Evolutionary conservation across 2,797 vertebrate species (phyloP).

Genomic region (Lates japonicus): DNA sequence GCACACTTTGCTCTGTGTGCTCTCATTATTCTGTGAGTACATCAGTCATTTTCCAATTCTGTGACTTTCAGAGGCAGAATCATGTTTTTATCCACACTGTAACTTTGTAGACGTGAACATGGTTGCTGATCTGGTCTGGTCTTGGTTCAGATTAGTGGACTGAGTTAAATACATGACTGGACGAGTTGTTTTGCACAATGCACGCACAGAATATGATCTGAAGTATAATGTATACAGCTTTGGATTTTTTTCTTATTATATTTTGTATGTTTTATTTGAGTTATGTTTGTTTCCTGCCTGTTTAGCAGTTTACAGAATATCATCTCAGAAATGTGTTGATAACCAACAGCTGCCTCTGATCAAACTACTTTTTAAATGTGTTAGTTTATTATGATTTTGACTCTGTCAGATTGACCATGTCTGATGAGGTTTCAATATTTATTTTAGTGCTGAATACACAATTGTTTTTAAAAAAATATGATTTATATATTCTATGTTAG

Average conservation of each 20-base stretch:
- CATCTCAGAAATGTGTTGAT: neutral
- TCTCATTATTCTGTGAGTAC: conserved; percentile 44
- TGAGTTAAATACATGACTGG: neutral
- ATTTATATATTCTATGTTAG: too few relatives aligned
- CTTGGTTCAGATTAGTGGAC: neutral
- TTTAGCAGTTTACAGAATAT: neutral
- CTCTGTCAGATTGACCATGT: neutral
- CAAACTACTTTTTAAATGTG: neutral
- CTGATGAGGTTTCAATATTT: conserved; percentile 3
- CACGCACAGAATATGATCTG: neutral
- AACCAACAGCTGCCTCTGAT: neutral
- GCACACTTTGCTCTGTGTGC: neutral
- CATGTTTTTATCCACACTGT: neutral
- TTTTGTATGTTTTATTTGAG: neutral
- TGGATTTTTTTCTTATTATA: too few relatives aligned
- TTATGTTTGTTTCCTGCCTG: neutral
- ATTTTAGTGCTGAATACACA: conserved; percentile 45
- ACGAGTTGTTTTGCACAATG: neutral
- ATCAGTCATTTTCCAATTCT: neutral
- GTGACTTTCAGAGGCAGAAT: neutral
- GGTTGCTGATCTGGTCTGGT: neutral
- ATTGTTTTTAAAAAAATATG: too few relatives aligned
- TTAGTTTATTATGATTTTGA: neutral
- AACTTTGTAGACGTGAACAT: neutral
- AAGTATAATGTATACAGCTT: too few relatives aligned